These are phyloP conservation scores for Equus quagga DNA, from an alignment of 2,113 vertebrate species.

Conservation along the genomic window DNA sequence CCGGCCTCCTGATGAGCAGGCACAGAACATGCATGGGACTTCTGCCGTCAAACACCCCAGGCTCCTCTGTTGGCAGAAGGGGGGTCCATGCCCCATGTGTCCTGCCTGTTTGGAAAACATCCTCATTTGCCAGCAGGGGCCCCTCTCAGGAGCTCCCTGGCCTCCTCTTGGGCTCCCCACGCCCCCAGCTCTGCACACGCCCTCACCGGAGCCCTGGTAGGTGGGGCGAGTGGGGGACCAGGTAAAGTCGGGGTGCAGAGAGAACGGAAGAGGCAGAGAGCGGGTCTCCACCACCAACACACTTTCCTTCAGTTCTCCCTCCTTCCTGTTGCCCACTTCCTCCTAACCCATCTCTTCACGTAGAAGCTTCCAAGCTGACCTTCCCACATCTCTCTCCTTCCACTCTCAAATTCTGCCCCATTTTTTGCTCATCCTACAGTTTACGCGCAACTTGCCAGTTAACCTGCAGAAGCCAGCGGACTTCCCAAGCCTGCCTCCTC, in stretches of 20 bases:
- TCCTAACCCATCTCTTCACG: not conserved
- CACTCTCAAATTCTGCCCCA: not conserved
- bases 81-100: fast-evolving
- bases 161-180: not conserved
- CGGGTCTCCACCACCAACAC: not conserved
- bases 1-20: not conserved
- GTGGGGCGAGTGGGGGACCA: not conserved
- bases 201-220: not conserved
- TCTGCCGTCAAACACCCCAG: not conserved
- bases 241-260: not conserved
- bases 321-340: not conserved
- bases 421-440: not conserved
- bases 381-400: not conserved
- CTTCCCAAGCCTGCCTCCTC: not conserved
- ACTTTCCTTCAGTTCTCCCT: not conserved
- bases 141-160: not conserved
- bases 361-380: not conserved
- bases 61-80: not conserved
- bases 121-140: not conserved
- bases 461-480: not conserved
- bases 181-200: not conserved
- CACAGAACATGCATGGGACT: too few species aligned
- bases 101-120: not conserved
- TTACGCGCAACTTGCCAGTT: not conserved
- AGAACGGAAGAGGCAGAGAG: not conserved